A percentile compares a stretch with the other conserved stretches of the same genome.
These are phyloP conservation scores for Pyrgus malvae DNA, from an alignment of 2,888 invertebrate species.

Conservation along the genomic window DNA sequence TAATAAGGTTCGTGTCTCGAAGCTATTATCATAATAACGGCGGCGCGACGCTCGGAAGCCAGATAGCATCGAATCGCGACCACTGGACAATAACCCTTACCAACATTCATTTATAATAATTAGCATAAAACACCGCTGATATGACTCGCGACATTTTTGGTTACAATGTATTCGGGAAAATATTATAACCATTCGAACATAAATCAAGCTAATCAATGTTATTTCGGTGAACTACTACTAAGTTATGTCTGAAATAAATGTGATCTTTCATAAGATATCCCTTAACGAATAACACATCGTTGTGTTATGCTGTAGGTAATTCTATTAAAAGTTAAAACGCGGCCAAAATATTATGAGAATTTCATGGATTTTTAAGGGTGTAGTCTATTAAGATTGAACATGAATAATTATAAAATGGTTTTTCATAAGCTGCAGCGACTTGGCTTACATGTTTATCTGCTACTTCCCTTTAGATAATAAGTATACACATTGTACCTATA, in stretches of 20 bases:
- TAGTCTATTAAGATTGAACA: too few relatives aligned
- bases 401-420: too few relatives aligned
- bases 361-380: too few relatives aligned
- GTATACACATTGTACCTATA: too few relatives aligned
- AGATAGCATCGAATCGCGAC: constrained; percentile 76
- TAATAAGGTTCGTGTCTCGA: constrained; percentile 71
- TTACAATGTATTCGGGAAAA: constrained; percentile 24
- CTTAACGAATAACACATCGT: too few relatives aligned
- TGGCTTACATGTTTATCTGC: too few relatives aligned
- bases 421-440: too few relatives aligned
- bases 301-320: too few relatives aligned
- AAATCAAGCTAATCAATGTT: constrained; percentile 17
- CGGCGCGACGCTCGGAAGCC: constrained; percentile 73
- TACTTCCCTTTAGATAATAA: too few relatives aligned
- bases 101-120: constrained; percentile 69
- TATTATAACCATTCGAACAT: constrained; percentile 9
- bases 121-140: constrained; percentile 57
- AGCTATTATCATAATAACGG: constrained; percentile 71
- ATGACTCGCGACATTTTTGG: constrained; percentile 48
- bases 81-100: constrained; percentile 78
- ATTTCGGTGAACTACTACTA: background rate
- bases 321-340: too few relatives aligned
- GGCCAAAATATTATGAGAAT: too few relatives aligned
- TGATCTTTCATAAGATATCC: too few relatives aligned
- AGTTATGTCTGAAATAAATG: background rate